Conservation (phyloP, 2,797 vertebrate genomes). For the Psittacula echo region DNA sequence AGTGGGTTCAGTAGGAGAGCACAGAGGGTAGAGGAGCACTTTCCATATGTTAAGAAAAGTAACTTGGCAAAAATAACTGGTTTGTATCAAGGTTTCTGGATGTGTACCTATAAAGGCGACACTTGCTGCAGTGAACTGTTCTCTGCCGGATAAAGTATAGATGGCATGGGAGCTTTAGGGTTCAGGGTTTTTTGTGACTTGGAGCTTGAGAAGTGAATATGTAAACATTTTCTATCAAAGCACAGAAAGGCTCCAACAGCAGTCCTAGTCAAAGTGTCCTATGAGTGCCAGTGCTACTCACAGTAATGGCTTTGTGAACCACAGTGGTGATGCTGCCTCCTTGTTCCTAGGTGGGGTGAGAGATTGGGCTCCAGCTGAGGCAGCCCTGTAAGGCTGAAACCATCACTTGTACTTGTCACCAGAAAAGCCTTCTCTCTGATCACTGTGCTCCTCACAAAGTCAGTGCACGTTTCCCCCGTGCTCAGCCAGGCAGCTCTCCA, state of each 20-base stretch:
- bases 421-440: neutral
- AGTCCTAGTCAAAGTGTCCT: neutral
- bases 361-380: neutral
- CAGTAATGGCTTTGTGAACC: neutral
- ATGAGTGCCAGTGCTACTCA: accelerated
- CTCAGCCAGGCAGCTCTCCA: accelerated
- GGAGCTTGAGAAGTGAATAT: neutral
- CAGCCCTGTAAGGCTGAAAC: neutral
- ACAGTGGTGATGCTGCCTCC: neutral
- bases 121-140: neutral
- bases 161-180: neutral
- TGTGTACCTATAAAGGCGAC: neutral
- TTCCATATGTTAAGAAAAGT: neutral
- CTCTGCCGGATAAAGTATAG: neutral
- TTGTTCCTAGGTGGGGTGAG: accelerated
- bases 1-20: neutral
- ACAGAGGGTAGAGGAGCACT: accelerated
- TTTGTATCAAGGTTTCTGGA: neutral
- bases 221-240: neutral
- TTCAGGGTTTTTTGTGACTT: neutral
- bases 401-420: neutral
- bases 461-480: accelerated
- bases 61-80: neutral
- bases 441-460: neutral
- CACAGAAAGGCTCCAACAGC: neutral